Evolutionary conservation across 2,113 vertebrate species (phyloP).

Genomic region (Camelus bactrianus): DNA sequence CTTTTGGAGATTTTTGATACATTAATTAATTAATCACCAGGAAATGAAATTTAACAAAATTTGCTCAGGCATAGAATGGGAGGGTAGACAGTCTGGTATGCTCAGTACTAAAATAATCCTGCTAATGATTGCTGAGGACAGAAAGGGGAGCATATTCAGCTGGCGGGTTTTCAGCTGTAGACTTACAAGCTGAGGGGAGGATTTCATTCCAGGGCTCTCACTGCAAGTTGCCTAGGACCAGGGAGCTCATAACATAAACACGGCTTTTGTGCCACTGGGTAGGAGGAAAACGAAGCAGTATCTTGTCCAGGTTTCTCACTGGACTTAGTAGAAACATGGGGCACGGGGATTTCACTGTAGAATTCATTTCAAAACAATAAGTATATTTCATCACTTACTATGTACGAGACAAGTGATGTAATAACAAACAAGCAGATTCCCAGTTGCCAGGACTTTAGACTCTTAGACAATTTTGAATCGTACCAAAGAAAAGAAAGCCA

Average conservation of each 20-base stretch:
- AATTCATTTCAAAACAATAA: not conserved
- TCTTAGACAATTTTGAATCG: not conserved
- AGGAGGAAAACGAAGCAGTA: not conserved
- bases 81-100: not conserved
- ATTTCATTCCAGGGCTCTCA: not conserved
- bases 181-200: not conserved
- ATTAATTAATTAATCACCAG: constrained; percentile 21
- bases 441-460: not conserved
- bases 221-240: not conserved
- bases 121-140: not conserved
- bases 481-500: not conserved
- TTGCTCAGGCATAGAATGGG: not conserved
- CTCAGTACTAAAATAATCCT: not conserved
- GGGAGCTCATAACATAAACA: not conserved
- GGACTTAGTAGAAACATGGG: not conserved
- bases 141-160: not conserved
- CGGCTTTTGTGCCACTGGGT: not conserved
- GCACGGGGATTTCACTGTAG: not conserved
- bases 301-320: not conserved
- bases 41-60: not conserved
- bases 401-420: not conserved
- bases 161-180: not conserved
- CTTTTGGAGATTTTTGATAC: not conserved
- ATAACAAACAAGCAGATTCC: not conserved
- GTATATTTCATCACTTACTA: not conserved